Evolutionary conservation across 2,888 invertebrate genomes (phyloP).

Genomic region (Sepioteuthis lessoniana): DNA sequence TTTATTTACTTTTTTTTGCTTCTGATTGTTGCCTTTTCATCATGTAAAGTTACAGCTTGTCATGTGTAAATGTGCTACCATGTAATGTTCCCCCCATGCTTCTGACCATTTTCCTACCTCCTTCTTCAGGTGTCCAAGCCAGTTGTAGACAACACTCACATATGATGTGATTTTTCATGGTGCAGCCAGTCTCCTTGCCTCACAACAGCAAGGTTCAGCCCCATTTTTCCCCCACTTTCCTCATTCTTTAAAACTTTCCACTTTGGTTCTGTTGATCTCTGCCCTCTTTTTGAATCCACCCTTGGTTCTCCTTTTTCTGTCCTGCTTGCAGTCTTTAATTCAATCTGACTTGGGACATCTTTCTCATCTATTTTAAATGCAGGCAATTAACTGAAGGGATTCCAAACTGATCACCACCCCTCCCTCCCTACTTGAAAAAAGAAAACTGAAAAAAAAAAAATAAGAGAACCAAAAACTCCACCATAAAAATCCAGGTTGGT

Average conservation of each 20-base stretch:
- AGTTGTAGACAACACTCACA: not conserved
- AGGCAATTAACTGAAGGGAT: conserved; percentile 12
- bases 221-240: not conserved
- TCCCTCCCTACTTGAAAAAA: conserved; percentile 3
- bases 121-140: conserved; percentile 20
- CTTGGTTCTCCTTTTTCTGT: not conserved
- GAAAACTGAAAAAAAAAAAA: not conserved
- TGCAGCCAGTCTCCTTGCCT: not conserved
- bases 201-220: conserved; percentile 17
- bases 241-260: not conserved
- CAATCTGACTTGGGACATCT: not conserved
- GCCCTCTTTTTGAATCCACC: not conserved
- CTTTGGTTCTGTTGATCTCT: not conserved
- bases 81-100: not conserved
- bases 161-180: conserved; percentile 8
- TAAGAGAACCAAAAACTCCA: not conserved
- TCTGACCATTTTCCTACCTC: conserved; percentile 33
- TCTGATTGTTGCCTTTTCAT: not conserved
- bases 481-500: conserved; percentile 24
- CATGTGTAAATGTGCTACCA: not conserved
- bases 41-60: not conserved
- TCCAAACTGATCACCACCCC: conserved; percentile 17
- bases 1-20: not conserved
- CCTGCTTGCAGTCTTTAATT: conserved; percentile 6
- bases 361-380: conserved; percentile 14